Percentiles rank a stretch among this genome's conserved stretches.
Conservation (phyloP, 64 coral and sea anemone genomes). For the Astreopora myriophthalma region DNA sequence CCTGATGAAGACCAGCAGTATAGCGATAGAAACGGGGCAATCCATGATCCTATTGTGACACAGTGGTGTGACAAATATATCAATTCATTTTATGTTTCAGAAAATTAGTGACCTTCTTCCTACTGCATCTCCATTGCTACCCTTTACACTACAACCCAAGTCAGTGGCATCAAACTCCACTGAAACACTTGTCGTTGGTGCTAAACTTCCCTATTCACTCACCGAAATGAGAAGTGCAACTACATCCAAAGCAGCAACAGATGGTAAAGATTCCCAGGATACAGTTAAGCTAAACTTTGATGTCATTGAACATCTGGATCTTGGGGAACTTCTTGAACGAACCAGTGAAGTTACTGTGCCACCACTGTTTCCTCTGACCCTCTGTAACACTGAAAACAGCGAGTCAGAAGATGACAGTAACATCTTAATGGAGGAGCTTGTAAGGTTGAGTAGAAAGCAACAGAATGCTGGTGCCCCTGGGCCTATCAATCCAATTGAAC, state of each 20-base stretch:
- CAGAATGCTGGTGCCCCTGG: constrained; percentile 24
- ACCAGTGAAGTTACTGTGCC: constrained; percentile 55
- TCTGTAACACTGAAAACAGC: neutral
- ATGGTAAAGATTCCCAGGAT: neutral
- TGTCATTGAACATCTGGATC: constrained; percentile 31
- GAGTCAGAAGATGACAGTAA: neutral
- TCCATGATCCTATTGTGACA: neutral
- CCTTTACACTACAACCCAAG: neutral
- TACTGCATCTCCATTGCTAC: neutral
- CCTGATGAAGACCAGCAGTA: too few species aligned
- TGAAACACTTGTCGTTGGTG: neutral
- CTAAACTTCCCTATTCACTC: neutral
- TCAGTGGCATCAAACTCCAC: neutral
- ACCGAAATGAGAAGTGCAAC: neutral
- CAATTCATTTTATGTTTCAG: neutral
- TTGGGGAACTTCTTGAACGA: constrained; percentile 6
- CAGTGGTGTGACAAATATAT: neutral
- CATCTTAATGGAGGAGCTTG: constrained; percentile 40
- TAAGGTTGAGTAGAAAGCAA: constrained; percentile 58
- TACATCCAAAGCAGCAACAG: neutral
- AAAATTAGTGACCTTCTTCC: neutral
- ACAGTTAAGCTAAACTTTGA: constrained; percentile 31
- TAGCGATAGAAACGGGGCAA: too few species aligned
- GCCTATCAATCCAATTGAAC: neutral
- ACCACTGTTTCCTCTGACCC: neutral